phyloP scores from a whole-genome alignment of 1,140 invertebrate species.

The Capitella teleta region DNA sequence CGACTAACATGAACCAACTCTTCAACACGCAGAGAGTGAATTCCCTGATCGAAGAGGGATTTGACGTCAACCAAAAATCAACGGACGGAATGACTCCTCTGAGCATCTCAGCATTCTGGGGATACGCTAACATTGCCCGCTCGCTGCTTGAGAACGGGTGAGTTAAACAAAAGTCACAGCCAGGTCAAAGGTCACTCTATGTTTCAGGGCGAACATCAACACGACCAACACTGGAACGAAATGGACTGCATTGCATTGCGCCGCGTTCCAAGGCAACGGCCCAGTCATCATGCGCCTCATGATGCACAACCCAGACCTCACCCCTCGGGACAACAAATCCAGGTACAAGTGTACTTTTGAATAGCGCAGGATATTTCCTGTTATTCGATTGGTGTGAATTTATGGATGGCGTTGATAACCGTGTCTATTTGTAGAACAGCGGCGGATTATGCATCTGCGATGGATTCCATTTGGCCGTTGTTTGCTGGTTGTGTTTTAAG shows the following conservation, averaged over 20 bases:
- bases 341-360: background rate
- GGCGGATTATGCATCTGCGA: slow-evolving; percentile 35
- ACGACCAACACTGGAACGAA: slow-evolving; percentile 27
- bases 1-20: too few relatives aligned
- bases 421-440: slow-evolving; percentile 24
- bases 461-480: slow-evolving; percentile 36
- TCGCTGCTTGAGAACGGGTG: too few relatives aligned
- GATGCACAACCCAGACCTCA: slow-evolving; percentile 24
- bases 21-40: too few relatives aligned
- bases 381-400: background rate
- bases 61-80: too few relatives aligned
- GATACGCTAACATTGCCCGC: too few relatives aligned
- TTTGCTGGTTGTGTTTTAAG: too few relatives aligned
- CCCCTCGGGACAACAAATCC: slow-evolving; percentile 17
- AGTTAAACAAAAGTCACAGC: too few relatives aligned
- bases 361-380: background rate
- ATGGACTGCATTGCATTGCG: slow-evolving; percentile 37
- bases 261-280: slow-evolving; percentile 36
- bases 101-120: too few relatives aligned
- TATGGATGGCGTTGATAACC: background rate
- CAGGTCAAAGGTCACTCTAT: too few relatives aligned
- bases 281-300: slow-evolving; percentile 36
- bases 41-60: too few relatives aligned
- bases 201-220: slow-evolving; percentile 32
- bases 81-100: too few relatives aligned